Conservation (phyloP, 2,797 vertebrate species). For the Stomatorhinus walkeri region DNA sequence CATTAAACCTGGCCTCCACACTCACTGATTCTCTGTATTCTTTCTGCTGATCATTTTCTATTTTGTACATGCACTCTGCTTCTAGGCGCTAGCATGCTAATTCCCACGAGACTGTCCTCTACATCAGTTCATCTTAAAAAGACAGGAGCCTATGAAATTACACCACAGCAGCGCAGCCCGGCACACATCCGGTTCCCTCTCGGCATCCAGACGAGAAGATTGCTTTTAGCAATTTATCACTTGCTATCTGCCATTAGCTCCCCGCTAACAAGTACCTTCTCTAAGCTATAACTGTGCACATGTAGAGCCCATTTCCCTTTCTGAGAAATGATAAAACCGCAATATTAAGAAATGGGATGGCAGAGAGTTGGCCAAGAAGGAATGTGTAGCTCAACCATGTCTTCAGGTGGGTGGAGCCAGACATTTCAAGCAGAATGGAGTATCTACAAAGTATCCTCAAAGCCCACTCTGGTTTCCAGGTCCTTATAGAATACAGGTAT, state of each 20-base stretch:
- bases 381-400: background rate
- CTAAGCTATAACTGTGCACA: background rate
- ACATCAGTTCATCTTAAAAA: background rate
- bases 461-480: background rate
- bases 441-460: background rate
- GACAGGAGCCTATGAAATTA: background rate
- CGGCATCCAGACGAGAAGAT: background rate
- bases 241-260: background rate
- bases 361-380: background rate
- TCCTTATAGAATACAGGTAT: background rate
- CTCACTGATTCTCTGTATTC: background rate
- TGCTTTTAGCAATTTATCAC: background rate
- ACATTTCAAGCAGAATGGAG: background rate
- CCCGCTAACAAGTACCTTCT: background rate
- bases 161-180: background rate
- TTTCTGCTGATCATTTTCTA: background rate
- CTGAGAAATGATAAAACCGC: background rate
- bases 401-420: background rate
- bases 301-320: no score
- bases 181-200: background rate
- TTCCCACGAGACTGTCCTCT: background rate
- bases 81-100: background rate
- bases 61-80: background rate
- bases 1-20: background rate
- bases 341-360: background rate